Evolutionary conservation across 2,797 vertebrate genomes (phyloP), one percentile per base, ranked within the genome.

Genomic region (Dendrocincla fuliginosa): DNA sequence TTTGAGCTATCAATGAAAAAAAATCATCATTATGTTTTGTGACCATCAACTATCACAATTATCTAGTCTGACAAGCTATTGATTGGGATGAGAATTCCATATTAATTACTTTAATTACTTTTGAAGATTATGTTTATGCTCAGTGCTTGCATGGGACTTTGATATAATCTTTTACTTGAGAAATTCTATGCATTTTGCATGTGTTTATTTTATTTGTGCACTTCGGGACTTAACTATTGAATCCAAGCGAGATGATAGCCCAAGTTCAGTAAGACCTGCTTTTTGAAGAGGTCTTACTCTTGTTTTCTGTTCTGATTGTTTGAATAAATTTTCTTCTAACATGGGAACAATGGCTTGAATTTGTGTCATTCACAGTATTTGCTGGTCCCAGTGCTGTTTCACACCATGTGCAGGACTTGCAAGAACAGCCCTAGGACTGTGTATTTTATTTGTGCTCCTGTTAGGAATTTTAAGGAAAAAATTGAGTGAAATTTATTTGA

Each of bases 1-100:
- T 93, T 94, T 93, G 80, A 83, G 30, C 37, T 76, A 35, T 50
- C 81, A 89, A 4, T 93, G 23, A 60, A 49, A 87, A 87, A 94
- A 80, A 81, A 50, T 41, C 35, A 73, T 87, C 4, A 5, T 88
- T 67, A 37, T 87, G 52, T 89, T 89, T 19, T 93, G 12, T 91
- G 59, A 46, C 22, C 80, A 59, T 92, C 47, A 95, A 44, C 30
- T 86, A 17, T 55, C 55, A 88, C 57, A 74, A 74, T 96, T 95
- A 78, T 86, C 35, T 60, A 89, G n/a, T 25, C 53, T 91, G 39
- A 35, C 87, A 59, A 93, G 49, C 13, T 46, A 79, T 30, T 96
- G 49, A 80, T 27, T 90, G 25, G 33, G 53, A 39, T 93, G 56
- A 77, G 16, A 89, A 23, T 84, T 95, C 84, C 44, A 11, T 87